phyloP scores from a whole-genome alignment of 2,113 vertebrate species.

The Nycticryphes semicollaris region DNA sequence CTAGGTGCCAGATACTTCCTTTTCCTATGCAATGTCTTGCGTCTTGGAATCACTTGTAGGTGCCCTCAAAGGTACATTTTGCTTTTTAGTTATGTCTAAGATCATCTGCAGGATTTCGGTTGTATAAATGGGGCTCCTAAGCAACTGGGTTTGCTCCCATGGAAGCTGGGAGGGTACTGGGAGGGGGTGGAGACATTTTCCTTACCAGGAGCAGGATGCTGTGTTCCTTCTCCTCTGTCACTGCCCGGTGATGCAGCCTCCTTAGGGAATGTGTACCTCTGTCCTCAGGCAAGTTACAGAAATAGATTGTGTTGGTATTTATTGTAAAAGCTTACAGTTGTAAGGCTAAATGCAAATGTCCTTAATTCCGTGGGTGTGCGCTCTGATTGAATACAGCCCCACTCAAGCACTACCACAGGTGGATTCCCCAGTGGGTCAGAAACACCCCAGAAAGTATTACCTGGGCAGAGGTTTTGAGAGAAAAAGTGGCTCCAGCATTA shows the following conservation, averaged over 20 bases:
- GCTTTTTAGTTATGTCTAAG: neutral
- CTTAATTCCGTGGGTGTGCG: neutral
- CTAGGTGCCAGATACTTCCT: neutral
- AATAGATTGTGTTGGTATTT: neutral
- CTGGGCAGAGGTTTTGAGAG: neutral
- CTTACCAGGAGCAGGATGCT: neutral
- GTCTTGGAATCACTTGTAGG: neutral
- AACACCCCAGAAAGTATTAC: neutral
- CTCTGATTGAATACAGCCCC: neutral
- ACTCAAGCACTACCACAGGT: neutral
- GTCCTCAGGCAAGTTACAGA: neutral
- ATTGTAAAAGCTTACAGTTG: neutral
- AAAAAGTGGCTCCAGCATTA: neutral
- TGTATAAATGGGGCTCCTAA: accelerated
- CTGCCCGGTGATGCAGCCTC: neutral
- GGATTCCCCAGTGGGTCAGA: accelerated
- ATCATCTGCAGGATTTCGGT: neutral
- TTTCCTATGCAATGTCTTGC: neutral
- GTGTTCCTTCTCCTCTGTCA: neutral
- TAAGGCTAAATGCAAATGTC: neutral
- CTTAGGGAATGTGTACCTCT: neutral
- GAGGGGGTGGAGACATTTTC: neutral
- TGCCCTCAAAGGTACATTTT: neutral
- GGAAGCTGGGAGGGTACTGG: neutral
- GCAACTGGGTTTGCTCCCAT: neutral